Base-by-base conservation (phyloP, 2,113 vertebrate genomes). In the Carettochelys insculpta region DNA sequence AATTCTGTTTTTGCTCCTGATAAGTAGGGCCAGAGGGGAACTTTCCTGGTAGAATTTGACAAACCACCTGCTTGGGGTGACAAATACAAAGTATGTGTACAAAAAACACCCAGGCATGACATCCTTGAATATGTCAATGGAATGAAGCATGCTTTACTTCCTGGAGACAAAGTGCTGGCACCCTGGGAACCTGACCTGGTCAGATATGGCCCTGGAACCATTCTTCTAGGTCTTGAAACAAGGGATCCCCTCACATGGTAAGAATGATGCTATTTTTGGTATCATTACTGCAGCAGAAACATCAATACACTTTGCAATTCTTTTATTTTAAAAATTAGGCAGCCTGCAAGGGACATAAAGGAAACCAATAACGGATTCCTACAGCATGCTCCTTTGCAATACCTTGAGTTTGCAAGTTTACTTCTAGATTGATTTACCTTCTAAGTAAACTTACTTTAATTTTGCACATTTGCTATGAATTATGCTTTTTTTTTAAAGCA, bases 151-250 rank as follows among this genome's bases (percentile, higher is more conserved):
- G 94, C 93, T 47, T 95, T 99, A 43, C 54, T 90, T 34, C 98
- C 98, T 3, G 98, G 98, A 12, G 98, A 99, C 88, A 98, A 98
- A 51, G 98, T 99, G n/a, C 93, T 99, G 94, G 98, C 98, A 14
- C 98, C 98, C 20, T 98, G 98, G 98, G 98, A 98, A 89, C 94
- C 96, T 71, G 95, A 96, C 3, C 82, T 88, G 88, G 95, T 78
- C 58, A 97, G 95, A 82, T 99, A 98, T 0, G 98, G 98, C 12
- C 99, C 99, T 8, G 98, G 98, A 91, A 98, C 97, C 2, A 89
- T 99, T 86, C 89, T 98, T 53, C 92, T 45, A 0, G 97, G 98
- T 82, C 86, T 96, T 41, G 98, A 98, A 91, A 92, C 47, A 6
- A 97, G 97, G 91, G 97, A 98, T 50, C 94, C 92, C 10, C 93